phyloP scores from a whole-genome alignment of 2,888 invertebrate genomes.

The Cataglyphis altisquamis region DNA sequence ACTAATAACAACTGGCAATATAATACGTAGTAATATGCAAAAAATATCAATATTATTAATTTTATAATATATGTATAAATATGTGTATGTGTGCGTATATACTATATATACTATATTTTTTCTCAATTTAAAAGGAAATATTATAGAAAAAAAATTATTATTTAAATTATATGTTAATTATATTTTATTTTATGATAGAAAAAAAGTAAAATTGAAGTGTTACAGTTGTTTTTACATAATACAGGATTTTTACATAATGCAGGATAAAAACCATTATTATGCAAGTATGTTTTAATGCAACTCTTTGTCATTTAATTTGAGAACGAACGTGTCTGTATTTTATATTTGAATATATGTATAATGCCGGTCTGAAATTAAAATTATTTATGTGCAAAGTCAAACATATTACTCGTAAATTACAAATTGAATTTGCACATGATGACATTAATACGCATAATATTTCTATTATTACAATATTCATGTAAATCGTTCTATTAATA shows the following conservation, averaged over 20 bases:
- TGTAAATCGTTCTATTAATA: slow-evolving; percentile 25
- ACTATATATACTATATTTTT: neutral
- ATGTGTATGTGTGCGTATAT: neutral
- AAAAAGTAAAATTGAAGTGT: neutral
- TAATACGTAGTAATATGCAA: neutral
- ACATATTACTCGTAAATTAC: slow-evolving; percentile 26
- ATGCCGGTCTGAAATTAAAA: slow-evolving; percentile 22
- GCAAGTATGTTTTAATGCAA: slow-evolving; percentile 8
- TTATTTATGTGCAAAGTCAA: slow-evolving; percentile 36
- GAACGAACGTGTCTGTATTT: neutral
- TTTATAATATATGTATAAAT: neutral
- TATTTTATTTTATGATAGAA: neutral
- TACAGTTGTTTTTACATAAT: neutral
- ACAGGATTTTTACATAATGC: neutral
- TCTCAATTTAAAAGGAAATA: neutral
- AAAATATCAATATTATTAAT: neutral
- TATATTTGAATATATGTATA: slow-evolving; percentile 45
- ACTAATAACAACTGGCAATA: neutral
- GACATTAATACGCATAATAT: slow-evolving; percentile 18
- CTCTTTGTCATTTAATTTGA: slow-evolving; percentile 16
- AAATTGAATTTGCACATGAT: slow-evolving; percentile 29
- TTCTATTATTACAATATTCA: slow-evolving; percentile 40
- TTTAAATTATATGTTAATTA: slow-evolving; percentile 15
- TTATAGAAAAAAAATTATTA: neutral
- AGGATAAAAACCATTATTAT: slow-evolving; percentile 26